Evolutionary conservation across 2,888 invertebrate species (phyloP).

Genomic region (Ormyrus labotus): DNA sequence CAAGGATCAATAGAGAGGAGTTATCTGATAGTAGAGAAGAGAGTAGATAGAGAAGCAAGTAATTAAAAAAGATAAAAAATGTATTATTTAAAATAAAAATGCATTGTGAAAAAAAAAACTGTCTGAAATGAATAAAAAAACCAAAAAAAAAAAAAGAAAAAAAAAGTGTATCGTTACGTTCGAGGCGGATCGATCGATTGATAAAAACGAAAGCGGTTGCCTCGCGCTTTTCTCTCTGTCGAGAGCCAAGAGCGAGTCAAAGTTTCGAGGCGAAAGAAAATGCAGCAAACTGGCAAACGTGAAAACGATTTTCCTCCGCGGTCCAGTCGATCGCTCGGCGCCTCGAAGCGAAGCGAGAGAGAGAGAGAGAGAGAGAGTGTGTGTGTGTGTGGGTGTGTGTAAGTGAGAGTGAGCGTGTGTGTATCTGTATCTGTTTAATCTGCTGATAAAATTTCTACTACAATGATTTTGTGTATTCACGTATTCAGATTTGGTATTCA

Average conservation of each 20-base stretch:
- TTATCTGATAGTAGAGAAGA: too few relatives aligned
- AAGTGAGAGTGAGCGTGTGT: neutral
- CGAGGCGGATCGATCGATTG: too few relatives aligned
- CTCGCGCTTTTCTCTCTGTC: too few relatives aligned
- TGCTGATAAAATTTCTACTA: conserved; percentile 65
- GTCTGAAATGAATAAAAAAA: too few relatives aligned
- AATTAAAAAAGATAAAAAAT: too few relatives aligned
- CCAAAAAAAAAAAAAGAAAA: too few relatives aligned
- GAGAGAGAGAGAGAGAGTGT: neutral
- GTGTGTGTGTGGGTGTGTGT: conserved; percentile 7
- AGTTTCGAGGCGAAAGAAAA: conserved; percentile 1
- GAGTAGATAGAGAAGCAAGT: too few relatives aligned
- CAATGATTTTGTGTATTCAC: conserved; percentile 76
- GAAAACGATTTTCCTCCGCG: neutral
- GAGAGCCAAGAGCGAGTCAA: neutral
- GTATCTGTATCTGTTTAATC: neutral
- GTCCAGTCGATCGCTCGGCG: neutral
- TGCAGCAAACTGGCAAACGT: neutral
- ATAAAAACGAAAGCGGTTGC: too few relatives aligned
- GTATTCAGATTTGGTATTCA: conserved; percentile 80
- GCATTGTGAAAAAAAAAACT: too few relatives aligned
- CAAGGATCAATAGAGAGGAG: too few relatives aligned
- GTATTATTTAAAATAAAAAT: too few relatives aligned
- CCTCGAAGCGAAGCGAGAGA: neutral
- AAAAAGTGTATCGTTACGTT: too few relatives aligned